Percentiles rank a stretch among this genome's conserved stretches.
Evolutionary conservation across 2,888 invertebrate species (phyloP).

Genomic region (Morpho helenor): DNA sequence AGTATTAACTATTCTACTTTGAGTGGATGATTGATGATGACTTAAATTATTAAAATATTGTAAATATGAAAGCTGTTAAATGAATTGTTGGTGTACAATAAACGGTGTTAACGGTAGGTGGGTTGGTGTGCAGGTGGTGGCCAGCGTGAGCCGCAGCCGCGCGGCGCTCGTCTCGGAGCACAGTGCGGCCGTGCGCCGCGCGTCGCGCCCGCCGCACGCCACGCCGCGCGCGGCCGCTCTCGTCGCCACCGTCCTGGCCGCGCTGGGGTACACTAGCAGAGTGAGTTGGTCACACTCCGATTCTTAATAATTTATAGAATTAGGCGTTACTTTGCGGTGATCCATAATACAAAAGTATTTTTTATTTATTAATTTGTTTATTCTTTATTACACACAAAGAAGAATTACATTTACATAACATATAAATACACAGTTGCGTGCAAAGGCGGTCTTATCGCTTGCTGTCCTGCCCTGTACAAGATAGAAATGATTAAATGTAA

Average conservation of each 20-base stretch:
- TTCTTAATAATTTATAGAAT: too few relatives aligned
- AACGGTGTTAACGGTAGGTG: slow-evolving; percentile 57
- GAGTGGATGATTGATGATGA: too few relatives aligned
- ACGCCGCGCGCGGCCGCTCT: slow-evolving; percentile 82
- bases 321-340: too few relatives aligned
- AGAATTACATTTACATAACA: too few relatives aligned
- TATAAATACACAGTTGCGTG: too few relatives aligned
- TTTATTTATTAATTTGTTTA: too few relatives aligned
- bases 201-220: slow-evolving; percentile 78
- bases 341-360: too few relatives aligned
- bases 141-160: slow-evolving; percentile 85
- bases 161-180: slow-evolving; percentile 86
- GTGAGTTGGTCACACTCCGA: slow-evolving; percentile 47
- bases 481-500: too few relatives aligned
- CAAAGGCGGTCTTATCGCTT: too few relatives aligned
- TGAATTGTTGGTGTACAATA: not conserved
- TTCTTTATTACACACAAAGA: too few relatives aligned
- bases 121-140: slow-evolving; percentile 83
- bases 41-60: not conserved
- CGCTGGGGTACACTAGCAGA: slow-evolving; percentile 85
- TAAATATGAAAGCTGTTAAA: not conserved
- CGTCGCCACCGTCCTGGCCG: slow-evolving; percentile 84
- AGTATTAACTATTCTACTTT: too few relatives aligned
- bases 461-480: too few relatives aligned
- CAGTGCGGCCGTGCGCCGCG: slow-evolving; percentile 82